These are phyloP conservation scores for Glareola pratincola DNA, from an alignment of 2,113 vertebrate genomes.

Conservation along the genomic window DNA sequence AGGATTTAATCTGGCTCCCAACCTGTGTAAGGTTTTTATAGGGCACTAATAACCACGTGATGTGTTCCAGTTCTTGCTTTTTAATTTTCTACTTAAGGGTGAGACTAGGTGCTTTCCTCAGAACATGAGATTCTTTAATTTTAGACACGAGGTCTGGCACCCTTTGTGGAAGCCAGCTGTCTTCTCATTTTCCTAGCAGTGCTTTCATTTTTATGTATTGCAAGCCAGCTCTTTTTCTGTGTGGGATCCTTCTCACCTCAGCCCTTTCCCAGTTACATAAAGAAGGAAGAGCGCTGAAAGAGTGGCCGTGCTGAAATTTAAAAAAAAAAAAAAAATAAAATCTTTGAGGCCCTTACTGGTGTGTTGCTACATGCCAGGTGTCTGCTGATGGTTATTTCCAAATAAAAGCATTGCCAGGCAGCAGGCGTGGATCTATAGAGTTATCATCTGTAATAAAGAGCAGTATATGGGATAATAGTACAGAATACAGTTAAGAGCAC, in stretches of 20 bases:
- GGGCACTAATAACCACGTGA: not conserved
- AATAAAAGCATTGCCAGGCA: not conserved
- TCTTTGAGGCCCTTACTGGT: not conserved
- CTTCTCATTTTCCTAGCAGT: conserved; percentile 62
- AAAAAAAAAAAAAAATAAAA: not conserved
- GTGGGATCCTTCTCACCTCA: conserved; percentile 43
- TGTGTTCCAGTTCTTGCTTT: conserved; percentile 16
- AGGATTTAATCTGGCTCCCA: not conserved
- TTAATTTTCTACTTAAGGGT: conserved; percentile 9
- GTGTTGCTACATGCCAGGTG: not conserved
- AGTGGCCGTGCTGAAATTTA: not conserved
- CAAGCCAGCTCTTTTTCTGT: conserved; percentile 52
- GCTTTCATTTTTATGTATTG: conserved; percentile 58
- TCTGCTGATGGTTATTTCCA: not conserved
- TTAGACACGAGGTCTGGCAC: conserved; percentile 63
- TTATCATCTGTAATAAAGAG: not conserved
- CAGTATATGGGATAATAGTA: not conserved
- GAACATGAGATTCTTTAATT: conserved; percentile 60
- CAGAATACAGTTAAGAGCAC: not conserved
- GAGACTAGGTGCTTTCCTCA: conserved; percentile 49
- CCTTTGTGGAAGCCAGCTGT: conserved; percentile 57
- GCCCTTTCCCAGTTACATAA: conserved; percentile 65
- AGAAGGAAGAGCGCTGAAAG: conserved; percentile 1
- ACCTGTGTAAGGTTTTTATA: not conserved
- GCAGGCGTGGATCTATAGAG: not conserved